Evolutionary conservation across 2,113 vertebrate genomes (phyloP).

Genomic region (Crotalus horridus): DNA sequence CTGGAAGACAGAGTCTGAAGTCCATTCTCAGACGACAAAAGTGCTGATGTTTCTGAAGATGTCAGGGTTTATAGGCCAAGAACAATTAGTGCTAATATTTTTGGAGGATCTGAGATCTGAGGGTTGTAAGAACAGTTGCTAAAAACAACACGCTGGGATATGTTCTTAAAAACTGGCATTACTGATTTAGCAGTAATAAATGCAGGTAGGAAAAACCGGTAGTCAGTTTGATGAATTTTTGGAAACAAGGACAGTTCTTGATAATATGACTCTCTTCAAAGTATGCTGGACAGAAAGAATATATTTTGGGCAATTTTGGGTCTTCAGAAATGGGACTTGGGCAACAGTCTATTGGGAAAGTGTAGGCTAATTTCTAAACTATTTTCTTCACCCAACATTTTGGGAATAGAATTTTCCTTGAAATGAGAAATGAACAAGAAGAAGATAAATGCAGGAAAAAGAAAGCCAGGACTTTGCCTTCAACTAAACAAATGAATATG

Average conservation of each 20-base stretch:
- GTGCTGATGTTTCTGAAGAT: neutral
- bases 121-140: neutral
- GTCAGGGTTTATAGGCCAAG: neutral
- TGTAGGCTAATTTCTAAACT: neutral
- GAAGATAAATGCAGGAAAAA: neutral
- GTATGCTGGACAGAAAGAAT: neutral
- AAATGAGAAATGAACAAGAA: neutral
- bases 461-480: neutral
- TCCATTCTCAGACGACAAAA: neutral
- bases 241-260: neutral
- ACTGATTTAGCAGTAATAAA: neutral
- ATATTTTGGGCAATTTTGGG: neutral
- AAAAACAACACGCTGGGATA: neutral
- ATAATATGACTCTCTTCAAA: no score
- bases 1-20: neutral
- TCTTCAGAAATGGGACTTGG: neutral
- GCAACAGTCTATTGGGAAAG: neutral
- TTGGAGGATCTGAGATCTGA: neutral
- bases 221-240: neutral
- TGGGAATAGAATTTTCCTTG: neutral
- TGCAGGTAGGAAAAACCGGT: neutral
- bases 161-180: neutral
- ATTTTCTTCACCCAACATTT: neutral
- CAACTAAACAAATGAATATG: neutral
- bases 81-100: neutral